These are phyloP conservation scores for Cyrtorhinus lividipennis DNA, from an alignment of 1,140 invertebrate genomes.

Conservation along the genomic window DNA sequence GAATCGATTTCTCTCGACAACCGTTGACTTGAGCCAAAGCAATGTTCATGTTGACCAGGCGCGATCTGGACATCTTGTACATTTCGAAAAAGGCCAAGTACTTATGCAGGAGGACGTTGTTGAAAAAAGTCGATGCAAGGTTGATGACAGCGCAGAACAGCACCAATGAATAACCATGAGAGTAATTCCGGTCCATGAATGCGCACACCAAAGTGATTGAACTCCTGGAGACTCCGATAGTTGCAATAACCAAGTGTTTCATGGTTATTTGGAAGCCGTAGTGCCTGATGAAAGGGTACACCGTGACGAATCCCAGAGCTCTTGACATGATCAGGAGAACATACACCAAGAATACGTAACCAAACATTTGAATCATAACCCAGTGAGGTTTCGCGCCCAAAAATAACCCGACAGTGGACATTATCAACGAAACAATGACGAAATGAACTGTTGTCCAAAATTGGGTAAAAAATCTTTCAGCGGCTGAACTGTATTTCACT, in stretches of 20 bases:
- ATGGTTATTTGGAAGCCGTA: background rate
- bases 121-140: background rate
- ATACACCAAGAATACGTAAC: background rate
- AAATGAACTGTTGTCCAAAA: background rate
- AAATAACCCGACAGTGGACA: background rate
- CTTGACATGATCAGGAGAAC: background rate
- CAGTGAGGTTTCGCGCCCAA: background rate
- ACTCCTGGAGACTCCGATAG: background rate
- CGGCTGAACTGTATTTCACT: background rate
- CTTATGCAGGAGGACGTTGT: constrained; percentile 2
- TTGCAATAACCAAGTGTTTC: background rate
- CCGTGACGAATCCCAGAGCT: background rate
- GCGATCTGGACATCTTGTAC: constrained; percentile 9
- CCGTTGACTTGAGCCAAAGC: constrained; percentile 1
- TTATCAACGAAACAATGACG: background rate
- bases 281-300: background rate
- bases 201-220: background rate
- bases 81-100: background rate
- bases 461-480: background rate
- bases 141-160: background rate
- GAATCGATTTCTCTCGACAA: constrained; percentile 4
- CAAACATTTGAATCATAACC: background rate
- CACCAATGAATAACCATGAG: background rate
- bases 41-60: constrained; percentile 3
- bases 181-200: background rate